phyloP scores from a whole-genome alignment of 2,888 invertebrate genomes.

The Melanotus villosus region DNA sequence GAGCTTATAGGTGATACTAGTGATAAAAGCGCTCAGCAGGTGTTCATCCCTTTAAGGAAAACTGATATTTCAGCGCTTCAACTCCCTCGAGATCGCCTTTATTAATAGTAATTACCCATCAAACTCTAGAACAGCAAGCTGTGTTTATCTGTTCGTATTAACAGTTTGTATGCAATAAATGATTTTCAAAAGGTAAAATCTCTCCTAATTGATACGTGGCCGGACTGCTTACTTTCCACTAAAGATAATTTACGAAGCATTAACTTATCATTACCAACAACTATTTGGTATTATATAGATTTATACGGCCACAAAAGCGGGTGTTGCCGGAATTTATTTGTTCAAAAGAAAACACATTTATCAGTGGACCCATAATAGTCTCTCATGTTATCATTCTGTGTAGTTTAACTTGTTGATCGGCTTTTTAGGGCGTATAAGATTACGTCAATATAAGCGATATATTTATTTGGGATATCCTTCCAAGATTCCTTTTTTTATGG shows the following conservation, averaged over 20 bases:
- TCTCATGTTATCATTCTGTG: too few relatives aligned
- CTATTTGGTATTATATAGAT: neutral
- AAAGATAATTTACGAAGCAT: neutral
- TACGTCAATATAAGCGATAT: too few relatives aligned
- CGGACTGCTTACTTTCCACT: neutral
- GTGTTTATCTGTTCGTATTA: neutral
- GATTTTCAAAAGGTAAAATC: neutral
- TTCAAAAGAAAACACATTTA: too few relatives aligned
- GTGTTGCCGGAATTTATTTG: neutral
- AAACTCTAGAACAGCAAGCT: slow-evolving; percentile 3
- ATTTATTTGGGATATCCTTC: too few relatives aligned
- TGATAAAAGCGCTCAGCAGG: slow-evolving; percentile 19
- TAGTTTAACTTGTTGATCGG: too few relatives aligned
- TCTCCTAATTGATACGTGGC: neutral
- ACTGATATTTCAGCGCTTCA: slow-evolving; percentile 12
- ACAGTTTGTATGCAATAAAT: slow-evolving; percentile 1
- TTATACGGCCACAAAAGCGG: neutral
- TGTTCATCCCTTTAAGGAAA: slow-evolving; percentile 14
- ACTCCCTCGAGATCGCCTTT: slow-evolving; percentile 11
- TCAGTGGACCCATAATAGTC: too few relatives aligned
- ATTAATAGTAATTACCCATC: slow-evolving; percentile 17
- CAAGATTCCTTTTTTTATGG: too few relatives aligned
- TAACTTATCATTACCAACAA: neutral
- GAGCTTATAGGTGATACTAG: neutral
- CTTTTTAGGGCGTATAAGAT: too few relatives aligned